Evolutionary conservation across 2,888 invertebrate genomes (phyloP).

Genomic region (Gymnocheta viridis): DNA sequence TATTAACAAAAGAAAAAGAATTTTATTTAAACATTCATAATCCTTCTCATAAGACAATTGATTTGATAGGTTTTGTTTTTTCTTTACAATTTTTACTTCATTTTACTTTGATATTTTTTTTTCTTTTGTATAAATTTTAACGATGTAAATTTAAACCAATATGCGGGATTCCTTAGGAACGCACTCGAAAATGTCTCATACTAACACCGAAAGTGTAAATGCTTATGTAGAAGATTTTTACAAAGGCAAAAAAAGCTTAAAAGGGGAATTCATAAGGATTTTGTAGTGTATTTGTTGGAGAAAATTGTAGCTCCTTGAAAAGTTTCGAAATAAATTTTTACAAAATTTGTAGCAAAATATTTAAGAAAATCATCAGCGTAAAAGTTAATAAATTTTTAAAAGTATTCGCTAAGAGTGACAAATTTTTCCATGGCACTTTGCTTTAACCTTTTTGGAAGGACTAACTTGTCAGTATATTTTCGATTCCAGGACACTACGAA

Average conservation of each 20-base stretch:
- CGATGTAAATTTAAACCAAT: conserved; percentile 72
- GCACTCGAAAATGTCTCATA: not conserved
- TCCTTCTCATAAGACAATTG: conserved; percentile 56
- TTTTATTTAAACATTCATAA: conserved; percentile 64
- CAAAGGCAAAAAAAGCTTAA: not conserved
- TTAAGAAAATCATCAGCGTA: no score
- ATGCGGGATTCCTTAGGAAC: conserved; percentile 70
- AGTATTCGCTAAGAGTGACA: no score
- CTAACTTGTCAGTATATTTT: no score
- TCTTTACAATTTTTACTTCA: conserved; percentile 18
- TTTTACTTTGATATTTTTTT: not conserved
- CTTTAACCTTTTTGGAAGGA: no score
- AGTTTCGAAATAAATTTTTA: no score
- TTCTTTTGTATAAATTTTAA: conserved; percentile 20
- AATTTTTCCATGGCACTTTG: no score
- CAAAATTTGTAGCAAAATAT: no score
- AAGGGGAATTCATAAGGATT: conserved; percentile 11
- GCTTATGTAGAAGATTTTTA: not conserved
- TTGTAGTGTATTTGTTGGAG: no score
- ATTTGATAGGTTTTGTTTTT: conserved; percentile 38
- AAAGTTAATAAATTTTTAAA: no score
- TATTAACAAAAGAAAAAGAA: conserved; percentile 28
- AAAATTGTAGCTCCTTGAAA: no score
- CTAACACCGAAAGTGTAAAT: not conserved
- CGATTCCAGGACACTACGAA: no score